Conservation (phyloP, 2,888 invertebrate genomes). For the Hymenopus coronatus region DNA sequence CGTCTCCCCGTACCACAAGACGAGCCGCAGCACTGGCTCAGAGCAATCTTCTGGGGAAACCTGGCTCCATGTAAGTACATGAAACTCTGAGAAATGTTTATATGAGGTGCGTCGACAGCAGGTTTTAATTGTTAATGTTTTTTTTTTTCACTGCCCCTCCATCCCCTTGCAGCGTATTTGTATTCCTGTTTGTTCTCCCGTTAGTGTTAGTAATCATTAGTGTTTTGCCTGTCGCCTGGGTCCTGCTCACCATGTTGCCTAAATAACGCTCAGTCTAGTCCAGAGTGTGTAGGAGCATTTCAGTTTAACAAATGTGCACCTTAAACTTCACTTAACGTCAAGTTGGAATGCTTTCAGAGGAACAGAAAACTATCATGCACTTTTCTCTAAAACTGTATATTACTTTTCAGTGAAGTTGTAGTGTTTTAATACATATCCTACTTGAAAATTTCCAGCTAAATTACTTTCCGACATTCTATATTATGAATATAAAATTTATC, state of each 20-base stretch:
- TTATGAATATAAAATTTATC: too few relatives aligned
- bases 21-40: constrained; percentile 32
- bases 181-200: neutral
- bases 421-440: too few relatives aligned
- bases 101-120: neutral
- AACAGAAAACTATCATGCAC: too few relatives aligned
- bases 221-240: constrained; percentile 6
- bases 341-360: too few relatives aligned
- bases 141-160: neutral
- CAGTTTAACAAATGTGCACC: too few relatives aligned
- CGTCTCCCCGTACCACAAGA: constrained; percentile 40
- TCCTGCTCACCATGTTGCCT: neutral
- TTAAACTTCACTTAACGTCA: too few relatives aligned
- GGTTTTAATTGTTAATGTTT: neutral
- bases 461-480: too few relatives aligned
- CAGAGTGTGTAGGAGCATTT: too few relatives aligned
- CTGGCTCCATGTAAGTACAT: constrained; percentile 41
- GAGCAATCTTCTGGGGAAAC: constrained; percentile 38
- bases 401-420: too few relatives aligned
- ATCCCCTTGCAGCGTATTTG: neutral
- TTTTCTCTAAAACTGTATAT: too few relatives aligned
- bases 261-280: too few relatives aligned
- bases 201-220: neutral
- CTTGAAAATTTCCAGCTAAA: too few relatives aligned
- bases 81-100: neutral